Evolutionary conservation across 2,888 invertebrate species (phyloP).

Genomic region (Orthonychiurus folsomi): DNA sequence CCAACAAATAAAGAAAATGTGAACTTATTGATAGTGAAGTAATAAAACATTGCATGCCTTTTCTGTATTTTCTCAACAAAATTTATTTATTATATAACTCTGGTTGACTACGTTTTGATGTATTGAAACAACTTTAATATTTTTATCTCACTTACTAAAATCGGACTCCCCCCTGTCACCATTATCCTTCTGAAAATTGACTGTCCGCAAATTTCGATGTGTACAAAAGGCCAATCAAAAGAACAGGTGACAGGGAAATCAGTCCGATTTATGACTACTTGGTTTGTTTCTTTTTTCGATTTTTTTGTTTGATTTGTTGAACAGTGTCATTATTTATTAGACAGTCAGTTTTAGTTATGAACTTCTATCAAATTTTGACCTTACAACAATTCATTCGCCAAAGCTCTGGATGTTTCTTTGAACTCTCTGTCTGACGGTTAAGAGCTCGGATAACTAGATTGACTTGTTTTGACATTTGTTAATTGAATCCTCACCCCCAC

Average conservation of each 20-base stretch:
- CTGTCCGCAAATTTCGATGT: constrained; percentile 3
- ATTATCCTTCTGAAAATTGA: background rate
- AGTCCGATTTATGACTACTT: constrained; percentile 14
- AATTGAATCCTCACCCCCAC: no score
- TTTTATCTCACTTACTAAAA: constrained; percentile 8
- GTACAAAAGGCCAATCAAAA: constrained; percentile 8
- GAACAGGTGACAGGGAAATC: background rate
- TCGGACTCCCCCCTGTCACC: constrained; percentile 7
- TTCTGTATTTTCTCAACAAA: background rate
- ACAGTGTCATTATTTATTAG: no score
- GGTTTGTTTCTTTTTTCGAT: background rate
- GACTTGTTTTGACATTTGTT: no score
- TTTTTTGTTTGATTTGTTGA: background rate
- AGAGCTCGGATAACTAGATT: no score
- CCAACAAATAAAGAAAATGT: no score
- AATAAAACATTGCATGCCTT: background rate
- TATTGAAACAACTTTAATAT: constrained; percentile 5
- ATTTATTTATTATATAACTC: background rate
- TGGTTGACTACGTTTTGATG: constrained; percentile 10
- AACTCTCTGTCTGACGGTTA: no score
- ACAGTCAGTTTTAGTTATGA: no score
- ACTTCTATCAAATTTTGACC: no score
- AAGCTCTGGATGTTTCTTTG: no score
- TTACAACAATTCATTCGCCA: no score
- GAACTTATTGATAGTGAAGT: no score